Percentiles rank a stretch among this genome's conserved stretches.
Evolutionary conservation across 2,797 vertebrate species (phyloP).

Genomic region (Hapalemur alaotrensis): DNA sequence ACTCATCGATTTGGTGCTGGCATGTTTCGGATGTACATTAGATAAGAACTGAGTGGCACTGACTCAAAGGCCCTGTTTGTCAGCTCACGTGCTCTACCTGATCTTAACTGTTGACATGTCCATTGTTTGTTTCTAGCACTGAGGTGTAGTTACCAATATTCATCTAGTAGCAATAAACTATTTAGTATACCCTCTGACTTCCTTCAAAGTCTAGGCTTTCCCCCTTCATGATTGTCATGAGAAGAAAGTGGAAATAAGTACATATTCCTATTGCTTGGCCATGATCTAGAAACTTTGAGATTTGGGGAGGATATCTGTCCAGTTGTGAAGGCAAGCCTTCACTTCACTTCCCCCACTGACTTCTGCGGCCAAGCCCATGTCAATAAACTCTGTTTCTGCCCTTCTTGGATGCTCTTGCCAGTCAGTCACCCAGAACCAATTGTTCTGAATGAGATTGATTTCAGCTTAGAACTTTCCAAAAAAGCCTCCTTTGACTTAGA

Average conservation of each 20-base stretch:
- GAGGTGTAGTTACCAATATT: neutral
- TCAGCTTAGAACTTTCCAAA: neutral
- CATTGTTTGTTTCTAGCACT: constrained; percentile 19
- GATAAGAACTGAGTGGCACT: neutral
- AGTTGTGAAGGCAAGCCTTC: neutral
- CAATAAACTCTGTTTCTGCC: neutral
- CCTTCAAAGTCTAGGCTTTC: neutral
- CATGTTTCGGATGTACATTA: constrained; percentile 22
- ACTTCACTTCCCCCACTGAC: neutral
- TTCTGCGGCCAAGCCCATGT: neutral
- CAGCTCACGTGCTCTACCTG: neutral
- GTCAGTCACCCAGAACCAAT: neutral
- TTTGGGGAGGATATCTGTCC: neutral
- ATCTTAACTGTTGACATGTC: neutral
- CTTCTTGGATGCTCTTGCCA: neutral
- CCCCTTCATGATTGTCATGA: neutral
- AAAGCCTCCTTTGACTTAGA: neutral
- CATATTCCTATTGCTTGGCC: neutral
- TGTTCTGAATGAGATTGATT: neutral
- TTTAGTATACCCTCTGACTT: neutral
- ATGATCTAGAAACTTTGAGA: neutral
- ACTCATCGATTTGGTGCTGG: constrained; percentile 10
- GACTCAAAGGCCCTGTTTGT: constrained; percentile 30
- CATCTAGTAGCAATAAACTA: neutral
- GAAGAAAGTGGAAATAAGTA: neutral